Evolutionary conservation across 2,888 invertebrate species (phyloP), one percentile per base, ranked within the genome.

Genomic region (Helobdella robusta): DNA sequence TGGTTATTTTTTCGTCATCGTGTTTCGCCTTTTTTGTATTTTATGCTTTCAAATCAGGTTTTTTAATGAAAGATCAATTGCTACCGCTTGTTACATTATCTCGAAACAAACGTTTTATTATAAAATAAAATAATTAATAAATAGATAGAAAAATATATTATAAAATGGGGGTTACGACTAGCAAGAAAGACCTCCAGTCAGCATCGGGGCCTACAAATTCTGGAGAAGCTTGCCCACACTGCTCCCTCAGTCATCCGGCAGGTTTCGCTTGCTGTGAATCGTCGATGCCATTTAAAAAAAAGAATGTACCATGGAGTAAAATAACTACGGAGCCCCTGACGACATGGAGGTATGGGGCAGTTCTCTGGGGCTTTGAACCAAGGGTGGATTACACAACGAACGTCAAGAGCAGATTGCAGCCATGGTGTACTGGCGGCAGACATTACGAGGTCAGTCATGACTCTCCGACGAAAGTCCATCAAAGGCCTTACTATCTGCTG

Each of bases 301-400:
- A 18, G n/a, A 20, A 35, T 5, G 59, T 62, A n/a, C 68, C 68
- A 48, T 62, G 62, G 62, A 46, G 50, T 11, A 62, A 50, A 62
- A 50, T 62, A 23, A 40, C 62, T 48, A 67, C 70, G 18, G 68
- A 67, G 60, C 34, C 25, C 20, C 62, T 72, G 20, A 44, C 67
- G 11, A 68, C 63, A 18, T 72, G 72, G 72, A 72, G 70, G 65
- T 72, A 71, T 61, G 68, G 68, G 8, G 69, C 71, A 0, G 72
- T 72, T 20, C 56, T 72, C 65, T 70, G 70, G 70, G 72, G 72
- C 20, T 72, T 72, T 59, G 72, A 72, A 18, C 71, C 71, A 1
- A 64, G 72, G 23, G 70, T 70, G 5, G 72, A 72, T 62, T 72
- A 72, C 64, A 70, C 70, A 18, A 68, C 68, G 11, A 71, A 70